These are phyloP conservation scores for Zaprionus tsacasi DNA, from an alignment of 1,140 invertebrate species.

Conservation along the genomic window DNA sequence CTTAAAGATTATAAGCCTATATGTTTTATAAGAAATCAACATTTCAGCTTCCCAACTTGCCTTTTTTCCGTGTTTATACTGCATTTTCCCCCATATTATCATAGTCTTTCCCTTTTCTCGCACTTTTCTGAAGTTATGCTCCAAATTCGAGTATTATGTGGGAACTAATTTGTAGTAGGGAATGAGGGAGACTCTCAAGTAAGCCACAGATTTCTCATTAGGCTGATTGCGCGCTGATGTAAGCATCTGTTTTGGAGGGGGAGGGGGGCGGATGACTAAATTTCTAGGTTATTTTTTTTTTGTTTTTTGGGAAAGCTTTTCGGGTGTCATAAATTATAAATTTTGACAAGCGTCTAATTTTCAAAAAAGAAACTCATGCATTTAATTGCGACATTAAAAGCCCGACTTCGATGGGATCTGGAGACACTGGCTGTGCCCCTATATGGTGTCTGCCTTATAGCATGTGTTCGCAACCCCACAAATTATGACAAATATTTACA, in stretches of 20 bases:
- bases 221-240: constrained; percentile 8
- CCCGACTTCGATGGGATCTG: constrained; percentile 32
- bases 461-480: constrained; percentile 36
- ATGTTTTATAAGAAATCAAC: too few relatives aligned
- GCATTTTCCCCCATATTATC: background rate
- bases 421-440: background rate
- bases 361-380: constrained; percentile 69
- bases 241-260: constrained; percentile 2
- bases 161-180: constrained; percentile 16
- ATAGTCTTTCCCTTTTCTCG: background rate
- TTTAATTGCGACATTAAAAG: constrained; percentile 82
- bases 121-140: background rate
- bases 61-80: background rate
- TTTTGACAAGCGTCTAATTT: constrained; percentile 79
- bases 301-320: constrained; percentile 51
- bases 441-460: constrained; percentile 7
- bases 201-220: constrained; percentile 36
- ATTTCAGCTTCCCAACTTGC: background rate
- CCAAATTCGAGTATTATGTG: constrained; percentile 14
- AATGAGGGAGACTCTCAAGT: constrained; percentile 13
- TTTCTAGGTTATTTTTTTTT: constrained; percentile 2
- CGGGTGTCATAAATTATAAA: constrained; percentile 63
- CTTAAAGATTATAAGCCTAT: too few relatives aligned
- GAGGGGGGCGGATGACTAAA: background rate
- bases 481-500: constrained; percentile 82